phyloP scores from a whole-genome alignment of 2,888 invertebrate species.

The Epirrhoe alternata region DNA sequence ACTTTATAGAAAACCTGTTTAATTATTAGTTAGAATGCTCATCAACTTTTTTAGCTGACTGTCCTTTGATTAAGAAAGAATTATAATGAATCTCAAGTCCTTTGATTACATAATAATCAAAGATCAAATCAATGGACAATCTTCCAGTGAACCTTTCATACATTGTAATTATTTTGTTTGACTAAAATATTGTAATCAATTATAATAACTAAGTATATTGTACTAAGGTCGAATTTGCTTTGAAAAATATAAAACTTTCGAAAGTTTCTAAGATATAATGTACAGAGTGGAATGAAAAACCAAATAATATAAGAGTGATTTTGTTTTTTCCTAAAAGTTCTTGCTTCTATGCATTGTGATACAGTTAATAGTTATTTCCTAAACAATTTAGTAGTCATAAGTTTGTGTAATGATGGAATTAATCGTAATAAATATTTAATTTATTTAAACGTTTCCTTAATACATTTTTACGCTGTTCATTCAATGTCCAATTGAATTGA shows the following conservation, averaged over 20 bases:
- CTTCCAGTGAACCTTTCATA: background rate
- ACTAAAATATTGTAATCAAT: too few species aligned
- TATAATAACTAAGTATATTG: too few species aligned
- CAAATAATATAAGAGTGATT: slow-evolving; percentile 9
- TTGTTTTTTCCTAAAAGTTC: slow-evolving; percentile 11
- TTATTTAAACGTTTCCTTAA: slow-evolving; percentile 8
- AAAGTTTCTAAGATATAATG: background rate
- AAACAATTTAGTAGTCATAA: background rate
- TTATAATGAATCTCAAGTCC: background rate
- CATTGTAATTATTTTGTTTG: background rate
- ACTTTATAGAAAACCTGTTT: too few species aligned
- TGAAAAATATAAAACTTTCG: too few species aligned
- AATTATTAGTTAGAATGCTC: background rate
- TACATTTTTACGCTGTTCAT: background rate
- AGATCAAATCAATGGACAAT: background rate
- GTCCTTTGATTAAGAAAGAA: background rate
- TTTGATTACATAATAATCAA: background rate
- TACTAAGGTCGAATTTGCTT: too few species aligned
- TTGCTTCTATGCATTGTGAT: slow-evolving; percentile 18
- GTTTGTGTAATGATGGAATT: slow-evolving; percentile 17
- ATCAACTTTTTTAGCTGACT: background rate
- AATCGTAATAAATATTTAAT: slow-evolving; percentile 8
- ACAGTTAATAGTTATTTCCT: slow-evolving; percentile 9
- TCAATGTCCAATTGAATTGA: too few species aligned
- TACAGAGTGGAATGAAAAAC: background rate